Base-by-base conservation (phyloP, 2,888 invertebrate species). In the Iselma pallidipennis region DNA sequence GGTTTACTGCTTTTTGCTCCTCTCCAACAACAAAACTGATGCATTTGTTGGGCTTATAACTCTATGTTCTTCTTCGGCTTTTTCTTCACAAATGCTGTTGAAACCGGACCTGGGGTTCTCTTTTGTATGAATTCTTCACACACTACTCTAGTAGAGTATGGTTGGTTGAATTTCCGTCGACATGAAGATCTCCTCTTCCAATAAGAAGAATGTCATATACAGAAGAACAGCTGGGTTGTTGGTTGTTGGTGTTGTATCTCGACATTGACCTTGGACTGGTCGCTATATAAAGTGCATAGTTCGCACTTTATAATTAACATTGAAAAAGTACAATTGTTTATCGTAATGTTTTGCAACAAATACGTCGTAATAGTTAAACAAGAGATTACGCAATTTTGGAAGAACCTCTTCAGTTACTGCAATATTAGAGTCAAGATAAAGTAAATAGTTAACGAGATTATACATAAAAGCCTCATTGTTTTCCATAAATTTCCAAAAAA, bases 231-330 rank as follows among this genome's bases (percentile, higher is more conserved):
- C 59, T 57, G 61, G 49, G 26, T n/a, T 4, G 1, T 49, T n/a
- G n/a, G n/a, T n/a, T n/a, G n/a, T n/a, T n/a, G n/a, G 49, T 48
- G 23, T 10, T 26, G 1, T 53, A 50, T 50, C 7, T 59, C 53
- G 59, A 52, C 53, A 63, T 28, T 59, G 63, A 59, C 63, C 63
- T 63, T 59, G 63, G 25, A 51, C n/a, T n/a, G n/a, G n/a, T n/a
- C n/a, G 28, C 54, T 23, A 12, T 49, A 29, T 23, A 57, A 57
- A 60, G 55, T 50, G 55, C 53, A 45, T 21, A 45, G 16, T 45
- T 45, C 7, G 21, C 45, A 45, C 10, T 45, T 21, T 37, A 9
- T n/a, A n/a, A n/a, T 1, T 45, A 21, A 19, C 45, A 45, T 45
- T 45, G 4, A 33, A 14, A 6, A 14, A 14, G 7, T n/a, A 37